Evolutionary conservation across 1,140 invertebrate genomes (phyloP).

Genomic region (Schlechtendalia chinensis): DNA sequence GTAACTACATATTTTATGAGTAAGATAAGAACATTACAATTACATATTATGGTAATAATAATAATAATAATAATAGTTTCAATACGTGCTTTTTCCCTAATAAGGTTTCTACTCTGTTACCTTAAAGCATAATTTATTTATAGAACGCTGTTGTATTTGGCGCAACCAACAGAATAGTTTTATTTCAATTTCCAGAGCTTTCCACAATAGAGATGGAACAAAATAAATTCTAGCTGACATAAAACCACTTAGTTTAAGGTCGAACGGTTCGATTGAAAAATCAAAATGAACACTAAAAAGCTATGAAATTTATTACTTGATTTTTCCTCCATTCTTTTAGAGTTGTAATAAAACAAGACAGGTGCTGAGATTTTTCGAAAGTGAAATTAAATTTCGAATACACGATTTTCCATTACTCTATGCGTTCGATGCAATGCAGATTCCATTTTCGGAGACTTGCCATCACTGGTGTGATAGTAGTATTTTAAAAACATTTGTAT

Average conservation of each 20-base stretch:
- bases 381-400: too few species aligned
- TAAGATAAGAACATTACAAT: too few species aligned
- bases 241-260: slow-evolving; percentile 2
- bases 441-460: too few species aligned
- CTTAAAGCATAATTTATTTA: not conserved
- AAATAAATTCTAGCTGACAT: slow-evolving; percentile 4
- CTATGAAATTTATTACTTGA: slow-evolving; percentile 2
- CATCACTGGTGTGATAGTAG: too few species aligned
- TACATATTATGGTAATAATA: too few species aligned
- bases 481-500: too few species aligned
- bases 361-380: not conserved
- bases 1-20: too few species aligned
- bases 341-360: not conserved
- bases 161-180: not conserved
- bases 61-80: too few species aligned
- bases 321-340: not conserved
- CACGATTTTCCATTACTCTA: too few species aligned
- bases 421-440: too few species aligned
- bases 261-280: not conserved
- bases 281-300: slow-evolving; percentile 18
- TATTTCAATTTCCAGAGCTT: slow-evolving; percentile 12
- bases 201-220: not conserved
- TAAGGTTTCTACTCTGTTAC: too few species aligned
- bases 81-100: too few species aligned
- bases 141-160: not conserved